Evolutionary conservation across 1,140 invertebrate species (phyloP).

Genomic region (Cydia strobilella): DNA sequence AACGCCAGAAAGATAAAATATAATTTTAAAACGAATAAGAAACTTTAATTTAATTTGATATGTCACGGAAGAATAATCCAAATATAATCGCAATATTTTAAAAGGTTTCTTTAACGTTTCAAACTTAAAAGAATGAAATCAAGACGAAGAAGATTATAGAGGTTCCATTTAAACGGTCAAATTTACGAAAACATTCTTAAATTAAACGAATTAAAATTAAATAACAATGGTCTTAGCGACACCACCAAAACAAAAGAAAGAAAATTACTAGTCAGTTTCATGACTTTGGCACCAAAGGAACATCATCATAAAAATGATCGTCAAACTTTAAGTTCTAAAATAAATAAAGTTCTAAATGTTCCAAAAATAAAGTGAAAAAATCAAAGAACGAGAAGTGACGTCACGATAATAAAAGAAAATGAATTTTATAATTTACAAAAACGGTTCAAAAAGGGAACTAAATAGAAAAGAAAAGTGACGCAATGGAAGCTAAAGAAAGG

Average conservation of each 20-base stretch:
- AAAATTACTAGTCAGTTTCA: background rate
- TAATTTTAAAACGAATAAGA: too few species aligned
- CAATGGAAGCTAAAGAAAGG: background rate
- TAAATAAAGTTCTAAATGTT: background rate
- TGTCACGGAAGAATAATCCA: too few species aligned
- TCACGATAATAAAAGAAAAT: background rate
- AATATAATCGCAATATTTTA: too few species aligned
- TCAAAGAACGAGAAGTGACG: background rate
- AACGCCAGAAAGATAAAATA: too few species aligned
- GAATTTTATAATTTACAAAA: background rate
- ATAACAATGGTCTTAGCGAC: background rate
- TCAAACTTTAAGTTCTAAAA: background rate
- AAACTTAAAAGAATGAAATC: background rate
- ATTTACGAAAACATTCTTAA: background rate
- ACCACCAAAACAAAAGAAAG: background rate
- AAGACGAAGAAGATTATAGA: background rate
- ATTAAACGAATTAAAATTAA: too few species aligned
- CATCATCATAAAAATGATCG: background rate
- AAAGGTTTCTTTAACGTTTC: background rate
- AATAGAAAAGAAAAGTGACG: background rate
- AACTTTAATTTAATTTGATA: too few species aligned
- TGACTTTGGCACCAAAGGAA: background rate
- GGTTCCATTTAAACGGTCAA: background rate
- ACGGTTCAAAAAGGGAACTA: background rate
- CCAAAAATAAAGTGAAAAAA: background rate